Evolutionary conservation across 1,140 invertebrate species (phyloP).

Genomic region (Drosophila mojavensis): DNA sequence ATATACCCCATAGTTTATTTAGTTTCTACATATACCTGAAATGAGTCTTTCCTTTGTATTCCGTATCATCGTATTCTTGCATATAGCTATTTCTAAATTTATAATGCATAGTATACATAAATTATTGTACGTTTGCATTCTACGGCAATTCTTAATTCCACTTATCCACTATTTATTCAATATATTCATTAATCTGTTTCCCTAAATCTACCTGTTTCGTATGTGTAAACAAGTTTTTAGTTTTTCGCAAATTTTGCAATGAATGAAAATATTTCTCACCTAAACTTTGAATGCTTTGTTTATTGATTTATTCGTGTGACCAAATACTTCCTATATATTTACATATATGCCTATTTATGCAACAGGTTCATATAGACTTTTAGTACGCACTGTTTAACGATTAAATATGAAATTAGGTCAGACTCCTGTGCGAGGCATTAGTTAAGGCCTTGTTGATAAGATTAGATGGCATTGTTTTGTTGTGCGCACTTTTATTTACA

Average conservation of each 20-base stretch:
- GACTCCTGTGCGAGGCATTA: slow-evolving; percentile 44
- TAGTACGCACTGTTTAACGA: slow-evolving; percentile 48
- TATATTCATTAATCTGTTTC: neutral
- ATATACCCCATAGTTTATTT: too few relatives aligned
- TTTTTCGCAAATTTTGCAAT: neutral
- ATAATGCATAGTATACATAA: neutral
- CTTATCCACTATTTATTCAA: neutral
- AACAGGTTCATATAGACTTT: slow-evolving; percentile 42
- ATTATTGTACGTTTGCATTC: neutral
- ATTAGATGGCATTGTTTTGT: slow-evolving; percentile 49
- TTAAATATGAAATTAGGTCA: slow-evolving; percentile 67
- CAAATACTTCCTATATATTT: slow-evolving; percentile 16
- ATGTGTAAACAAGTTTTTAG: slow-evolving; percentile 2
- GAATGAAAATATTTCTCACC: neutral
- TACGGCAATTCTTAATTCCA: neutral
- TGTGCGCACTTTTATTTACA: slow-evolving; percentile 5
- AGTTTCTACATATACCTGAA: too few relatives aligned
- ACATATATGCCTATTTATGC: neutral
- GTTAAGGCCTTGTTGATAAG: slow-evolving; percentile 54
- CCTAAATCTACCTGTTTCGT: neutral
- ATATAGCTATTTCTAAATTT: too few relatives aligned
- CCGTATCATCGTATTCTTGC: too few relatives aligned
- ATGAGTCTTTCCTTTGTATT: too few relatives aligned
- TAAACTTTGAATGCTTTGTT: slow-evolving; percentile 11
- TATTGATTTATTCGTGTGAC: slow-evolving; percentile 30